Conservation (phyloP, 2,113 vertebrate genomes). For the Daphoenositta chrysoptera region DNA sequence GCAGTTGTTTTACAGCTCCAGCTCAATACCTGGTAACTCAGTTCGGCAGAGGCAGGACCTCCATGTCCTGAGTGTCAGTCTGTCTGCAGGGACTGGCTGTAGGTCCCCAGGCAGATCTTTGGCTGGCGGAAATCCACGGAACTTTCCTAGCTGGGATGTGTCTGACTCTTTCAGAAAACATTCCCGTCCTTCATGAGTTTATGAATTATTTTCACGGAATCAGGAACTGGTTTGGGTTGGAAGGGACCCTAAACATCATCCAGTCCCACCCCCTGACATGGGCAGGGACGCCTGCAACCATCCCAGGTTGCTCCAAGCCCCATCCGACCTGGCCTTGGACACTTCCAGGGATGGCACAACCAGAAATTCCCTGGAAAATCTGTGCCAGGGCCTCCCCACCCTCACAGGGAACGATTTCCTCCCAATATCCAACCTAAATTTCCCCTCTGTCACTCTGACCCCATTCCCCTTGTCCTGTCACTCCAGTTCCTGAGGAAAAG, state of each 20-base stretch:
- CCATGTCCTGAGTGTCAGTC: too few relatives aligned
- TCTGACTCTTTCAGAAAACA: background rate
- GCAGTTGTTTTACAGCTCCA: accelerated
- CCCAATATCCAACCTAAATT: background rate
- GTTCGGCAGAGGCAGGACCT: background rate
- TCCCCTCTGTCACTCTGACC: background rate
- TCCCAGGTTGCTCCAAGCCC: background rate
- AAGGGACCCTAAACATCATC: background rate
- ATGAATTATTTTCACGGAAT: background rate
- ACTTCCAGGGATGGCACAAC: background rate
- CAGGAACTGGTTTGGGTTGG: background rate
- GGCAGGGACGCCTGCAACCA: background rate
- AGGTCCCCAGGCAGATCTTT: background rate
- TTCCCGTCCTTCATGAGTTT: accelerated
- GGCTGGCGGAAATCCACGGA: background rate
- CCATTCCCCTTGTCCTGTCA: background rate
- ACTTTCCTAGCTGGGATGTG: background rate
- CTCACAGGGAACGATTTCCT: accelerated
- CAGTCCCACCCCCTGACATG: background rate
- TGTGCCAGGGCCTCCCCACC: too few relatives aligned
- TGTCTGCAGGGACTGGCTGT: background rate
- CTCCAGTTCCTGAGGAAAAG: background rate
- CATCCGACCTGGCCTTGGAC: background rate
- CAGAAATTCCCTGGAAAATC: background rate
- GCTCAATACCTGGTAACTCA: accelerated